Base-by-base conservation (phyloP, 2,113 vertebrate species). In the Cavia porcellus region DNA sequence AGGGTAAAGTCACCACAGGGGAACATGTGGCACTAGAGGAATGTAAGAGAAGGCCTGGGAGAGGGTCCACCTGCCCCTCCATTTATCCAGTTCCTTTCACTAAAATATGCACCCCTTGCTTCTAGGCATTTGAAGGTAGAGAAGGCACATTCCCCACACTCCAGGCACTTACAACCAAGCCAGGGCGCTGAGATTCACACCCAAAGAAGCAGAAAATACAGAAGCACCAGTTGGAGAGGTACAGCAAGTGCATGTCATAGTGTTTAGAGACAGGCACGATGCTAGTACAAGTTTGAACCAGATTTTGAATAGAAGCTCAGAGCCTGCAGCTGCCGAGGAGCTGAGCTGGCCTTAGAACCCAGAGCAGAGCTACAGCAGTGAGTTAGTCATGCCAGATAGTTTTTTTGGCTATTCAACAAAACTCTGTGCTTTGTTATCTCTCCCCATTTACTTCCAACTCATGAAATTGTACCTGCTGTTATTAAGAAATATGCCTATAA, bases 141-240 rank as follows among this genome's bases (percentile, higher is more conserved):
- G 62, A 38, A 47, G 15, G 83, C 57, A 11, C 55, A 3, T 11
- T 28, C 70, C 52, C 30, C 2, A 0, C 0, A 8, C 38, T 47
- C 83, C 25, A 25, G 38, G 57, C 17, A 17, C 70, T 12, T 14
- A 22, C n/a, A 38, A n/a, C 35, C 93, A 32, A 17, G 45, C 64
- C 81, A 62, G 30, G 9, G 32, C 0, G 52, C 47, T 35, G 74
- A 82, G 62, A 86, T 7, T 47, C 45, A 14, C 13, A 38, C 35
- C 14, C 80, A 75, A 89, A 86, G 12, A 77, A 20, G 42, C 59
- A 82, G 52, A n/a, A n/a, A 80, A 59, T 42, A 22, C 10, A 42
- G 9, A 90, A 80, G 42, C 3, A 20, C 80, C 79, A 24, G 42
- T 38, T 15, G 24, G 45, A 68, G 77, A 92, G 35, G 64, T 10